phyloP scores from a whole-genome alignment of 53 echinoderm and acorn worm species.

The Echinometra lucunter region DNA sequence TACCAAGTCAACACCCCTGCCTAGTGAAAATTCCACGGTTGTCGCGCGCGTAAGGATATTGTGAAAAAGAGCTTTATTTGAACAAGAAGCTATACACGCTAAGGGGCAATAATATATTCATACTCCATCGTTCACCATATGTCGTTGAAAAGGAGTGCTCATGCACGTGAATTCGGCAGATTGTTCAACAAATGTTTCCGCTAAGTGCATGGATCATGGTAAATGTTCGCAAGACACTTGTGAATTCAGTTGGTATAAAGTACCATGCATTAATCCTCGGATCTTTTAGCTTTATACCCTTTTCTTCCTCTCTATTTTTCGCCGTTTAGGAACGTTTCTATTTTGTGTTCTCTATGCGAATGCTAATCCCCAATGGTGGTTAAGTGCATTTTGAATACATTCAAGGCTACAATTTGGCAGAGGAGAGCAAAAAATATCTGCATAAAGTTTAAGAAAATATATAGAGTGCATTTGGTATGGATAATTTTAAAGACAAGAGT shows the following conservation, averaged over 20 bases:
- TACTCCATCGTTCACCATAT: constrained; percentile 33
- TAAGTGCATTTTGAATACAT: constrained; percentile 43
- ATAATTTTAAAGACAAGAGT: neutral
- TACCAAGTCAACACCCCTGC: constrained; percentile 37
- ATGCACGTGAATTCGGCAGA: constrained; percentile 13
- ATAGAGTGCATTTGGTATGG: constrained; percentile 13
- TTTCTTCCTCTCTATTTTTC: neutral
- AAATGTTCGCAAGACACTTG: constrained; percentile 33
- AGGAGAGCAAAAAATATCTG: neutral
- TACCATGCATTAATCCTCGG: constrained; percentile 35
- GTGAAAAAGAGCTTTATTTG: constrained; percentile 45
- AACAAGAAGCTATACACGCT: constrained; percentile 38
- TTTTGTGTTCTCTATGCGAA: neutral
- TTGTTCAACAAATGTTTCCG: constrained; percentile 47
- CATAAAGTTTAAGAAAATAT: neutral
- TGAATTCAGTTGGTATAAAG: constrained; percentile 53
- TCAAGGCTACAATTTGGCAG: neutral
- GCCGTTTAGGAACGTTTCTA: neutral
- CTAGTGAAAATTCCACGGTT: constrained; percentile 24
- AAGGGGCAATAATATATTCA: constrained; percentile 40
- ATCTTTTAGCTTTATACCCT: constrained; percentile 34
- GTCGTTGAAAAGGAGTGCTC: neutral
- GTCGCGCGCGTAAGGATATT: constrained; percentile 11
- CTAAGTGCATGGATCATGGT: constrained; percentile 38
- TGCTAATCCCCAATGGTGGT: neutral